These are phyloP conservation scores for Dendroctonus valens DNA, from an alignment of 1,140 invertebrate species.

Conservation along the genomic window DNA sequence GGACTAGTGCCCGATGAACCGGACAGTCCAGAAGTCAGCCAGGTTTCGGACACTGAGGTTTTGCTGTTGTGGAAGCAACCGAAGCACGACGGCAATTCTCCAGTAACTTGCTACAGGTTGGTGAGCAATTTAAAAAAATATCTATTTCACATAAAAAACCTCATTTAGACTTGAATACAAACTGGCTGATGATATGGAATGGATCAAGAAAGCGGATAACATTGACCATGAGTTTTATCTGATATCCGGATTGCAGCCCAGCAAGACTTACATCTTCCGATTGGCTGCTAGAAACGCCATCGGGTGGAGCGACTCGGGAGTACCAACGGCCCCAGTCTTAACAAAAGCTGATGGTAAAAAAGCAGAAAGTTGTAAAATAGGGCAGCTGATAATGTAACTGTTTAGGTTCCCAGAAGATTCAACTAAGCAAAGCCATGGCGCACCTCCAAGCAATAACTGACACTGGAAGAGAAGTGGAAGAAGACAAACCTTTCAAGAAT, in stretches of 20 bases:
- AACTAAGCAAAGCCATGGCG: slow-evolving; percentile 75
- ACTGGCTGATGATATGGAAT: slow-evolving; percentile 71
- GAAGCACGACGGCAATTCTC: slow-evolving; percentile 64
- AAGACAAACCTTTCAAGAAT: slow-evolving; percentile 62
- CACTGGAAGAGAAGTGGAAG: slow-evolving; percentile 67
- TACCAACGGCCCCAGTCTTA: slow-evolving; percentile 67
- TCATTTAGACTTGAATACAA: slow-evolving; percentile 70
- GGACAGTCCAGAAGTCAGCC: slow-evolving; percentile 80
- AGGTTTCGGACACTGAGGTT: slow-evolving; percentile 82
- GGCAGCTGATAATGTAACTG: slow-evolving; percentile 3
- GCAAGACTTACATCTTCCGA: slow-evolving; percentile 84
- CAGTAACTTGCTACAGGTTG: slow-evolving; percentile 72
- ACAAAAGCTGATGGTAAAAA: slow-evolving; percentile 62
- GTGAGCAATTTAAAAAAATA: not conserved
- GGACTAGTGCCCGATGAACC: slow-evolving; percentile 75
- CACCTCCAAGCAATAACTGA: slow-evolving; percentile 82
- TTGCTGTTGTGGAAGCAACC: slow-evolving; percentile 87
- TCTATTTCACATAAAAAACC: not conserved
- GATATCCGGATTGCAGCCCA: slow-evolving; percentile 72
- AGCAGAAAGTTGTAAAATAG: not conserved
- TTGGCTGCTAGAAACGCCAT: slow-evolving; percentile 87
- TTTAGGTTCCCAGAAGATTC: slow-evolving; percentile 62
- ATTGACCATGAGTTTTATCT: slow-evolving; percentile 94
- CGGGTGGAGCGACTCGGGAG: slow-evolving; percentile 85
- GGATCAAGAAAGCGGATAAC: slow-evolving; percentile 83